A percentile compares a stretch with the other conserved stretches of the same genome.
These are phyloP conservation scores for Pocillopora damicornis DNA, from an alignment of 64 coral and sea anemone species.

Conservation along the genomic window DNA sequence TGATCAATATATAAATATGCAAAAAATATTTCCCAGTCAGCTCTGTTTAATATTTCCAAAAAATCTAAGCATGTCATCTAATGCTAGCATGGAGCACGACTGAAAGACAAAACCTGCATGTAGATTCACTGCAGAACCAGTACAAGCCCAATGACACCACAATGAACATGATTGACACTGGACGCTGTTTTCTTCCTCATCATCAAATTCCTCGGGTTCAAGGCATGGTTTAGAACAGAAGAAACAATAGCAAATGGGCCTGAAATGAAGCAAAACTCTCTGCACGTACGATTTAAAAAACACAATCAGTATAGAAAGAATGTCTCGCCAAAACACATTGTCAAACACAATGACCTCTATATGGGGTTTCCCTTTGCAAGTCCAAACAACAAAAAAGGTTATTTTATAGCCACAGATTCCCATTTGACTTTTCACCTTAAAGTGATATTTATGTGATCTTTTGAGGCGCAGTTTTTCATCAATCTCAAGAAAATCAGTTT, in stretches of 20 bases:
- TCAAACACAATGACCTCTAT: slow-evolving; percentile 43
- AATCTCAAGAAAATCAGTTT: slow-evolving; percentile 27
- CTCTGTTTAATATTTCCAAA: too few relatives aligned
- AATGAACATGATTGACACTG: neutral
- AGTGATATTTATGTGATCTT: slow-evolving; percentile 35
- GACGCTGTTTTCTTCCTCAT: slow-evolving; percentile 18
- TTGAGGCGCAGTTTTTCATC: slow-evolving; percentile 40
- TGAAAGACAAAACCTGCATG: slow-evolving; percentile 60
- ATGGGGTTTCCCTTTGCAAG: neutral
- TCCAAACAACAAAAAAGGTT: slow-evolving; percentile 44
- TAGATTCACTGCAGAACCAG: slow-evolving; percentile 49
- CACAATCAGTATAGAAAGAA: slow-evolving; percentile 30
- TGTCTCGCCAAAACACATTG: slow-evolving; percentile 15
- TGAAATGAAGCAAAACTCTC: slow-evolving; percentile 1
- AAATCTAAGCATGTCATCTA: too few relatives aligned
- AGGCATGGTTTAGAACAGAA: slow-evolving; percentile 4
- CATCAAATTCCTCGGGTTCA: slow-evolving; percentile 58
- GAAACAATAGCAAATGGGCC: slow-evolving; percentile 25
- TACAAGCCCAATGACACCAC: slow-evolving; percentile 42
- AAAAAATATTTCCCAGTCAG: too few relatives aligned
- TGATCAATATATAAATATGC: too few relatives aligned
- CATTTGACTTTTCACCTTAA: slow-evolving; percentile 34
- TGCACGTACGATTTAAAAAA: slow-evolving; percentile 51
- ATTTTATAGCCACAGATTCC: neutral
- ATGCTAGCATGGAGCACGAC: slow-evolving; percentile 57